Evolutionary conservation across 1,140 invertebrate species (phyloP), one percentile per base, ranked within the genome.

Genomic region (Magallana angulata): DNA sequence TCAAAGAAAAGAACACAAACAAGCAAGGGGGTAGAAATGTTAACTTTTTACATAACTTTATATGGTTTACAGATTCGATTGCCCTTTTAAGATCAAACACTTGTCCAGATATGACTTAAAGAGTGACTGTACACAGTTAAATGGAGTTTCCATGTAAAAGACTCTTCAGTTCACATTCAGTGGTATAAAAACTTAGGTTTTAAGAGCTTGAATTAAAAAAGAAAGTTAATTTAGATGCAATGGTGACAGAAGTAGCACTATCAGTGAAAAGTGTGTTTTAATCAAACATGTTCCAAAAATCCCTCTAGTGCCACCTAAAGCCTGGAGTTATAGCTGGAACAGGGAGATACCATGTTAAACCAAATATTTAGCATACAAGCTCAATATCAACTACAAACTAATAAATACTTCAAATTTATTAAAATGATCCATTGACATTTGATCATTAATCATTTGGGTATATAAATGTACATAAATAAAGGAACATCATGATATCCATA

Each of bases 61-160:
- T 30, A 76, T 12, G 30, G 18, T 76, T 76, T 18, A 71, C 30
- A 76, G 8, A 76, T 36, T 18, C 11, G 9, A 6, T 36, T 12
- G 14, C 36, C 68, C 24, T 76, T 12, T 30, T 36, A 30, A 76
- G 68, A 76, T 36, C 8, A 2, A 76, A 48, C 36, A 48, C 36
- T 12, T 76, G 8, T 24, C 30, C 24, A 76, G 24, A 8, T 11
- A 64, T n/a, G 16, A 64, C 60, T n/a, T 7, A 18, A 16, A 64
- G 60, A 16, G 18, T 48, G 36, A 16, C 60, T 64, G 60, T 64
- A 64, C 24, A 24, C 18, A 76, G 30, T 24, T 11, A 76, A 76
- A 76, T 76, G 68, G 18, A 76, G 18, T 76, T 76, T 24, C 24
- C 8, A 76, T 76, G 68, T 76, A 76, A 36, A 76, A 76, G 24